Base-by-base conservation (phyloP, 2,888 invertebrate genomes). In the Operophtera brumata region DNA sequence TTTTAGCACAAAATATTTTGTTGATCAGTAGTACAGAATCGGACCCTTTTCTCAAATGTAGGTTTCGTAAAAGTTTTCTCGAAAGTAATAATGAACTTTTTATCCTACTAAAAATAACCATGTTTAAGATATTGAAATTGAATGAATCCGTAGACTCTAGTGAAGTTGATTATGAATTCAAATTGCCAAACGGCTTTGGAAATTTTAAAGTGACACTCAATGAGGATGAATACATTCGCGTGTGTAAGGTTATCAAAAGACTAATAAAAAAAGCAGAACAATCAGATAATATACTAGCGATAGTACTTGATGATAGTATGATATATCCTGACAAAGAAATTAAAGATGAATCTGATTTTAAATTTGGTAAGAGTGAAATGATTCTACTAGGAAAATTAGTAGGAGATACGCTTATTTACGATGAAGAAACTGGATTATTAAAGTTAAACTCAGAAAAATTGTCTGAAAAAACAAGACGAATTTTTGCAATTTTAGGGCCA, bases 31-130 rank as follows among this genome's bases (percentile, higher is more conserved):
- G 1, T 30, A 9, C 1, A 9, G 3, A 30, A 25, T 26, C 13
- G 6, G 11, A 53, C 25, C 26, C 43, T 5, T 47, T 11, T 34
- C 13, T 37, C 8, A 39, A n/a, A 9, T 47, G 25, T 26, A 43
- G 5, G 0, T 53, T 53, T 53, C 43, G 47, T 13, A 37, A 47
- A 37, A 44, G 53, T 47, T 53, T 53, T 26, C 32, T 53, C 4
- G 43, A 47, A 11, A 53, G 34, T 20, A 26, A 47, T 13, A 36
- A 53, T 39, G 34, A 53, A 28, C 14, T n/a, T 47, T 53, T 53
- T 10, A n/a, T 47, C 1, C 25, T 39, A 9, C 37, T 53, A 8
- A 53, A 14, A 53, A 11, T 39, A 37, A 47, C 53, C 2, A 47
- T 53, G 28, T 13, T 42, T 7, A 47, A 42, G n/a, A 25, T 32